Conservation (phyloP, 2,888 invertebrate genomes). For the Gymnocheta viridis region DNA sequence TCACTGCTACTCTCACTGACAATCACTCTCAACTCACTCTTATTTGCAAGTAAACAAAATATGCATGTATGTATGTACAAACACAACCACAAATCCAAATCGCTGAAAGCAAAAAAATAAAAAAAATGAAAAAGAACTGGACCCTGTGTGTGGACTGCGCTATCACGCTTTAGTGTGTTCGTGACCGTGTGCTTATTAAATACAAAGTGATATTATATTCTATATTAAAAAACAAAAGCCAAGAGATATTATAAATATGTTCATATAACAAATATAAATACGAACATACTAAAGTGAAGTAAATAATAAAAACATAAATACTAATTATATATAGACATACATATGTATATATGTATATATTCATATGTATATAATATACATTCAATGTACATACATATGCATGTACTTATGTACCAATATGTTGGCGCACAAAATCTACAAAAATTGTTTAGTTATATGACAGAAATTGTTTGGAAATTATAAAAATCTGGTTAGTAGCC, state of each 20-base stretch:
- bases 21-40: neutral
- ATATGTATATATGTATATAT: too few relatives aligned
- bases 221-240: neutral
- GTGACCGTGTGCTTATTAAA: slow-evolving; percentile 42
- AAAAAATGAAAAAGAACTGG: neutral
- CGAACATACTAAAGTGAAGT: too few relatives aligned
- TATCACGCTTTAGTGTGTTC: slow-evolving; percentile 19
- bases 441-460: too few relatives aligned
- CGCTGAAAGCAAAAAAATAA: neutral
- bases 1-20: neutral
- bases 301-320: too few relatives aligned
- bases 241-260: neutral
- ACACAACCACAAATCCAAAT: neutral
- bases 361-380: too few relatives aligned
- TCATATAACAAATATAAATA: too few relatives aligned
- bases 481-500: neutral
- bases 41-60: neutral
- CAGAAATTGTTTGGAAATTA: neutral
- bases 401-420: too few relatives aligned
- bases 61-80: neutral
- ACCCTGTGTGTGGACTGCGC: neutral
- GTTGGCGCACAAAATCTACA: too few relatives aligned
- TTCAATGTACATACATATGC: too few relatives aligned
- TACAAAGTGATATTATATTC: slow-evolving; percentile 31
- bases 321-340: too few relatives aligned